Conservation (phyloP, 2,888 invertebrate species). For the Encarsia formosa region DNA sequence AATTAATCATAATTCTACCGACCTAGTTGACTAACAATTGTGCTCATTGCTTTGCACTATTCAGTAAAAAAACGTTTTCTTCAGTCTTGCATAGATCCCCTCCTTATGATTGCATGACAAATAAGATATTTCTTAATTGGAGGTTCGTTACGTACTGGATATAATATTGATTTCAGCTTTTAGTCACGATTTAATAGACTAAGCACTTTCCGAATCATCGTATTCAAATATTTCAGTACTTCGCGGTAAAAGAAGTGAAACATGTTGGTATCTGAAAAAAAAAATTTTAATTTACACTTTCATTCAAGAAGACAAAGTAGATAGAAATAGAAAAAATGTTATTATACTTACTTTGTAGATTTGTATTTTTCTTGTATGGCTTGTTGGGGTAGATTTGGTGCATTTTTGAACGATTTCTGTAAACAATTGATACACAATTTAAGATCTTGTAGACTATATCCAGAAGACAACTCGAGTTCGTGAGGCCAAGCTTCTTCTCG, state of each 20-base stretch:
- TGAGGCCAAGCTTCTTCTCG: conserved; percentile 65
- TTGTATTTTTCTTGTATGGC: conserved; percentile 89
- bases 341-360: conserved; percentile 58
- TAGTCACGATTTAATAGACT: conserved; percentile 6
- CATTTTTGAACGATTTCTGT: conserved; percentile 66
- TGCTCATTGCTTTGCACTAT: conserved; percentile 35
- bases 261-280: conserved; percentile 44
- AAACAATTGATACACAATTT: conserved; percentile 65
- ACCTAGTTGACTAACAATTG: conserved; percentile 31
- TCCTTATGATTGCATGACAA: conserved; percentile 33
- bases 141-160: conserved; percentile 42
- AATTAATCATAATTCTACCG: conserved; percentile 12
- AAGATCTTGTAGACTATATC: conserved; percentile 66
- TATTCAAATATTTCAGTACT: conserved; percentile 41
- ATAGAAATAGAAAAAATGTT: neutral
- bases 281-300: neutral
- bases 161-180: conserved; percentile 22
- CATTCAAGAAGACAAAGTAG: neutral
- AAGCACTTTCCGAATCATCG: conserved; percentile 44
- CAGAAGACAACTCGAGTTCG: conserved; percentile 62
- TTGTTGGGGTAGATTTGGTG: conserved; percentile 67
- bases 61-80: conserved; percentile 36
- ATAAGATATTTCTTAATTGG: conserved; percentile 33
- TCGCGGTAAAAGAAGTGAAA: conserved; percentile 44
- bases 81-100: conserved; percentile 45